Conservation (phyloP, 2,797 vertebrate genomes). For the Orestias chungarensis region DNA sequence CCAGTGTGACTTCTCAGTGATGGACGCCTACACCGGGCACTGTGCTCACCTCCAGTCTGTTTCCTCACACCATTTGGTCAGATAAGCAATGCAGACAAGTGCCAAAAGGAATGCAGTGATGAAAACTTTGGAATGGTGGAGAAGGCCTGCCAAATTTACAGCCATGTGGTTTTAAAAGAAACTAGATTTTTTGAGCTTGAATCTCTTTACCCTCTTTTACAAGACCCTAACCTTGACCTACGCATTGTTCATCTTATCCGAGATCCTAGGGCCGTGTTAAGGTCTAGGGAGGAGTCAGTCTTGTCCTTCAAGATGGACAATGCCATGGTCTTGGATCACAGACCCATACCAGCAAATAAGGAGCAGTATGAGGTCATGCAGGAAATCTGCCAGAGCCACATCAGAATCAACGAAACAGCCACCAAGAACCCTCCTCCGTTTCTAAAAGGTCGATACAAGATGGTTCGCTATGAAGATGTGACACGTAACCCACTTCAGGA, state of each 20-base stretch:
- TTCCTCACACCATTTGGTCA: slow-evolving; percentile 74
- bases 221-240: slow-evolving; percentile 85
- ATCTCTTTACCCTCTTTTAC: slow-evolving; percentile 90
- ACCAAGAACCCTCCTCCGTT: slow-evolving; percentile 84
- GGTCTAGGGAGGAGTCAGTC: slow-evolving; percentile 82
- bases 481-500: slow-evolving; percentile 82
- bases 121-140: slow-evolving; percentile 74
- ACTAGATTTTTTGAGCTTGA: slow-evolving; percentile 93
- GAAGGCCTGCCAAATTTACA: slow-evolving; percentile 85
- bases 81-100: slow-evolving; percentile 81
- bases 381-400: slow-evolving; percentile 91
- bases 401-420: slow-evolving; percentile 88
- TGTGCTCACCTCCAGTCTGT: slow-evolving; percentile 90
- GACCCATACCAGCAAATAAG: slow-evolving; percentile 69
- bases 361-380: slow-evolving; percentile 83
- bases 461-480: slow-evolving; percentile 94
- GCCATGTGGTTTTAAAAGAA: slow-evolving; percentile 92
- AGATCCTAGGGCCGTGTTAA: slow-evolving; percentile 89
- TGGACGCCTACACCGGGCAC: slow-evolving; percentile 89
- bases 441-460: slow-evolving; percentile 87
- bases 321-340: slow-evolving; percentile 84
- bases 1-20: slow-evolving; percentile 89
- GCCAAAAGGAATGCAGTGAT: slow-evolving; percentile 76
- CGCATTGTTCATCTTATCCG: slow-evolving; percentile 92
- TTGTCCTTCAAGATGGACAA: slow-evolving; percentile 80